Evolutionary conservation across 2,888 invertebrate genomes (phyloP), one percentile per base, ranked within the genome.

Genomic region (Sarcophaga carnaria): DNA sequence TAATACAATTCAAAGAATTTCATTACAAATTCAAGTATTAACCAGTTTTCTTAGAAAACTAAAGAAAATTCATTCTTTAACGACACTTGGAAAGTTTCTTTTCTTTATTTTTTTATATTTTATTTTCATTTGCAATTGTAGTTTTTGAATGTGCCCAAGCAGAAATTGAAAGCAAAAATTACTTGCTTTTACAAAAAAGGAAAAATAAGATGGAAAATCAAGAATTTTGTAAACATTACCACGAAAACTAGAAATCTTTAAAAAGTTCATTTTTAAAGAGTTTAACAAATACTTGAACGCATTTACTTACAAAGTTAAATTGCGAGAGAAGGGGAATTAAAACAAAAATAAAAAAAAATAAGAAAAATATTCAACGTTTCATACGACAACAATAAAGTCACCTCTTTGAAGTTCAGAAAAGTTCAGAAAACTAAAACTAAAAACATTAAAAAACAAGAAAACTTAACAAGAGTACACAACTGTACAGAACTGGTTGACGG

Each of bases 281-380:
- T 84, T 71, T 66, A 70, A 76, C 84, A 84, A 80, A 80, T 80
- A 76, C 76, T 84, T 80, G 64, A 75, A 76, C 49, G 64, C 64
- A 62, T 74, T 84, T 71, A 71, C 64, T 75, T 70, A 79, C 49
- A 76, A 80, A 70, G 62, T 76, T 80, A 64, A 70, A 70, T 64
- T 64, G 59, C 70, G 11, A 64, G 20, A 25, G 64, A 14, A 54
- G 22, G 27, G 37, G 12, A n/a, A 67, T 20, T 37, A 25, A n/a
- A 67, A 27, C 14, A 3, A 64, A 17, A 74, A 62, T 17, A 63
- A 17, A 2, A 71, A 64, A 22, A 20, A 11, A 47, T 4, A 11
- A 67, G 1, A 14, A 66, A 27, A 37, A 37, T 17, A 67, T 37
- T 37, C 37, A 37, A 10, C 37, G 10, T 2, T 37, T 0, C 10